phyloP scores from a whole-genome alignment of 2,888 invertebrate species.

The Melikaiella ostensackeni region DNA sequence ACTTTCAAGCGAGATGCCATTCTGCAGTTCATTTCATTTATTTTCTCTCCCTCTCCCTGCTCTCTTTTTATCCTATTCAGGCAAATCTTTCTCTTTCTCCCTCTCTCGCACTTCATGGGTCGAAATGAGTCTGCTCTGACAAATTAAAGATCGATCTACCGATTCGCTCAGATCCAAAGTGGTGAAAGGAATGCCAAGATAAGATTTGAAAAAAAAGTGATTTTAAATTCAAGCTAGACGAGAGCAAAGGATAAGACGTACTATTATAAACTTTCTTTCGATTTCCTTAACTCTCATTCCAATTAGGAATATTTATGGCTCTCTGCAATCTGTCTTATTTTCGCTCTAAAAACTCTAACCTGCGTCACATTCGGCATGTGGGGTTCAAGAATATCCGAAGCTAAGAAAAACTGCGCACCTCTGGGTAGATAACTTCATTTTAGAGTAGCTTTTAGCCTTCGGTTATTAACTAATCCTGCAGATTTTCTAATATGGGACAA shows the following conservation, averaged over 20 bases:
- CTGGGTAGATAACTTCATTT: background rate
- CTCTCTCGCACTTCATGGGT: background rate
- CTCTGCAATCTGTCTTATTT: background rate
- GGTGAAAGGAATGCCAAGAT: background rate
- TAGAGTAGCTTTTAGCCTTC: background rate
- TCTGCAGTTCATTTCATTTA: background rate
- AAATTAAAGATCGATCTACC: conserved; percentile 14
- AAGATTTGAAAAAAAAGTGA: background rate
- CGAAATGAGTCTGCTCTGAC: background rate
- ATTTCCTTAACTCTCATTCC: background rate
- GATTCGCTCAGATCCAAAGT: background rate
- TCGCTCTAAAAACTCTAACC: background rate
- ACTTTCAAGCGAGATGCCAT: conserved; percentile 39
- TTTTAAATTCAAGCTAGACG: background rate
- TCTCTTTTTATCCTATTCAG: too few relatives aligned
- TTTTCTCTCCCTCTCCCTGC: background rate
- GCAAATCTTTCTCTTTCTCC: background rate
- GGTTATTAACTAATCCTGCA: background rate
- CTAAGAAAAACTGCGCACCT: background rate
- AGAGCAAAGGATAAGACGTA: background rate
- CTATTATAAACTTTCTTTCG: background rate
- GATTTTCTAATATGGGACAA: background rate
- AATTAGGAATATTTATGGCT: background rate
- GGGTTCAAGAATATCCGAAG: background rate
- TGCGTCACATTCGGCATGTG: background rate